A percentile compares a stretch with the other conserved stretches of the same genome.
Conservation (phyloP, 2,113 vertebrate species). For the Plotosus lineatus region DNA sequence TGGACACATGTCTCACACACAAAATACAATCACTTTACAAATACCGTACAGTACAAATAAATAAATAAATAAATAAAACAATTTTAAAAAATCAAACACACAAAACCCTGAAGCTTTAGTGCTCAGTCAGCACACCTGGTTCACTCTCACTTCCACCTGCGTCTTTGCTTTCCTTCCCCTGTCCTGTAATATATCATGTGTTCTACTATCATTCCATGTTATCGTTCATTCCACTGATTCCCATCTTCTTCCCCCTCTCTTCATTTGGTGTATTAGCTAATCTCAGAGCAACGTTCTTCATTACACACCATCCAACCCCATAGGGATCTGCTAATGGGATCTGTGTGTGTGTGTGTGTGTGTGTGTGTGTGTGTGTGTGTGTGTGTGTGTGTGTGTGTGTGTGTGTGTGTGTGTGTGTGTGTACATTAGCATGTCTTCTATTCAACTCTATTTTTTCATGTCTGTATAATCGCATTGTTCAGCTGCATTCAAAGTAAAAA, state of each 20-base stretch:
- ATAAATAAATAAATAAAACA: too few species aligned
- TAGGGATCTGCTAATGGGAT: slow-evolving; percentile 1
- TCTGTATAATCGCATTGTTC: background rate
- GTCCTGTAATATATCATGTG: background rate
- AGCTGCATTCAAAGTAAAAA: background rate
- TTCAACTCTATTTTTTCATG: background rate
- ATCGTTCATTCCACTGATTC: slow-evolving; percentile 9
- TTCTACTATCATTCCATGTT: background rate
- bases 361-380: slow-evolving; percentile 1
- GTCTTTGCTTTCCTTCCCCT: background rate
- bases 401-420: background rate
- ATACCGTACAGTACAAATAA: too few species aligned
- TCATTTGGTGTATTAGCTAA: background rate
- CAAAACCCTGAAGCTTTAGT: too few species aligned
- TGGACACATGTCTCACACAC: slow-evolving; percentile 33
- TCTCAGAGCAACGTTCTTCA: slow-evolving; percentile 7
- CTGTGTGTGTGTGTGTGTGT: slow-evolving; percentile 3
- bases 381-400: background rate
- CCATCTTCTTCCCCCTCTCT: background rate
- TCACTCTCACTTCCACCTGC: slow-evolving; percentile 16
- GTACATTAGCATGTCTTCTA: background rate
- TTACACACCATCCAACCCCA: slow-evolving; percentile 24
- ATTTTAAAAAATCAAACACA: too few species aligned
- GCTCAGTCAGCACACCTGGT: slow-evolving; percentile 50
- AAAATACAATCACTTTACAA: slow-evolving; percentile 53